Percentiles rank a stretch among this genome's conserved stretches.
phyloP scores from a whole-genome alignment of 1,140 invertebrate species.

The Probaryconus sp. region DNA sequence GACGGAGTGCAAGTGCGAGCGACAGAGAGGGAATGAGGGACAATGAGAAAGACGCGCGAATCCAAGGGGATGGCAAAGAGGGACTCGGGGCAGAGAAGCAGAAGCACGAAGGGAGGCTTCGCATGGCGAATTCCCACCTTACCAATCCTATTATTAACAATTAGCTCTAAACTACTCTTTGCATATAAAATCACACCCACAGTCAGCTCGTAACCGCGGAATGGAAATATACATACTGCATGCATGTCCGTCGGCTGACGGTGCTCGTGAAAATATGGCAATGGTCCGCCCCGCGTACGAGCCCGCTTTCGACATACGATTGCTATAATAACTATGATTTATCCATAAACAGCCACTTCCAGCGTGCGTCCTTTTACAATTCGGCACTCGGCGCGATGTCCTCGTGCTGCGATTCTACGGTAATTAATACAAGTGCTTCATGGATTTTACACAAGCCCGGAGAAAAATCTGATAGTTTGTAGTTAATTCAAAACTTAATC shows the following conservation, averaged over 20 bases:
- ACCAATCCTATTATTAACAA: constrained; percentile 79
- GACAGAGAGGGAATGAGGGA: no score
- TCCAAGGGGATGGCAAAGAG: constrained; percentile 35
- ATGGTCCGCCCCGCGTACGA: constrained; percentile 42
- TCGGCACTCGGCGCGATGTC: constrained; percentile 19
- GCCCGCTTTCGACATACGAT: constrained; percentile 60
- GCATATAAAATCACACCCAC: constrained; percentile 76
- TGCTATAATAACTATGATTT: constrained; percentile 59
- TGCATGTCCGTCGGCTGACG: constrained; percentile 70
- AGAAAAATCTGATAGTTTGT: constrained; percentile 57
- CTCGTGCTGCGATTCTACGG: constrained; percentile 19
- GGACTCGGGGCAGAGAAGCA: constrained; percentile 11
- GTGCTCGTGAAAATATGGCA: constrained; percentile 60
- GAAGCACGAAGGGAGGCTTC: constrained; percentile 54
- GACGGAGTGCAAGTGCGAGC: no score
- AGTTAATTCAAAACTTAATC: constrained; percentile 57
- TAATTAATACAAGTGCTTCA: constrained; percentile 56
- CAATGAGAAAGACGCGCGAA: constrained; percentile 67
- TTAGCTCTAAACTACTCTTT: constrained; percentile 79
- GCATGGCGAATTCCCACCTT: constrained; percentile 77
- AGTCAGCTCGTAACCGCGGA: constrained; percentile 74
- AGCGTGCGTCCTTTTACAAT: constrained; percentile 46
- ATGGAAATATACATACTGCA: constrained; percentile 79
- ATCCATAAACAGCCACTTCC: constrained; percentile 46
- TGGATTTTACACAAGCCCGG: constrained; percentile 48